Evolutionary conservation across 2,113 vertebrate genomes (phyloP).

Genomic region (Sardina pilchardus): DNA sequence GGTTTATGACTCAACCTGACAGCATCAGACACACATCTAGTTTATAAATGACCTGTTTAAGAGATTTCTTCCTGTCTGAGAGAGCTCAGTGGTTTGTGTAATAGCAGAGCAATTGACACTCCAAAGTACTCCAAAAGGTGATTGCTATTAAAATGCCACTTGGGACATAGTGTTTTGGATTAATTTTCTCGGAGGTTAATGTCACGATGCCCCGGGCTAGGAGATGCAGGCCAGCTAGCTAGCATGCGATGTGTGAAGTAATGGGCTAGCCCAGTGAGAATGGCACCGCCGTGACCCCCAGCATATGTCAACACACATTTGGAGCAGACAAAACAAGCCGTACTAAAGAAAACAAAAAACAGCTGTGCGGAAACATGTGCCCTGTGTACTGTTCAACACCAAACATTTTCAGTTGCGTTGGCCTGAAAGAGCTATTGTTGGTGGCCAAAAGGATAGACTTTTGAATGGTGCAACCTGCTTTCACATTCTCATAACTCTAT

Average conservation of each 20-base stretch:
- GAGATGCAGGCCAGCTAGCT: not conserved
- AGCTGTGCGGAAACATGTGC: slow-evolving; percentile 46
- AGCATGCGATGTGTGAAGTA: not conserved
- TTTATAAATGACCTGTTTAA: not conserved
- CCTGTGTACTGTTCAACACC: slow-evolving; percentile 25
- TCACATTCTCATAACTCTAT: not conserved
- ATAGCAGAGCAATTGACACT: not conserved
- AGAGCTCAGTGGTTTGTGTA: not conserved
- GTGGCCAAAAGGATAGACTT: not conserved
- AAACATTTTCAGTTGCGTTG: not conserved
- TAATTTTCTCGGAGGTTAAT: not conserved
- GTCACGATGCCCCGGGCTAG: not conserved
- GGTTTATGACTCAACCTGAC: not conserved
- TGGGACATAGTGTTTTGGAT: not conserved
- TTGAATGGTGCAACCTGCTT: not conserved
- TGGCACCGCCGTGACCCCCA: slow-evolving; percentile 33
- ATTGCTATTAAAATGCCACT: not conserved
- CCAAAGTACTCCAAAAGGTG: not conserved
- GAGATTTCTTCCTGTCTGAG: not conserved
- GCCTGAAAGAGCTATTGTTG: slow-evolving; percentile 18
- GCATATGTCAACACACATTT: slow-evolving; percentile 32
- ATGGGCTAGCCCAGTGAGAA: not conserved
- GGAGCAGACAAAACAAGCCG: slow-evolving; percentile 49
- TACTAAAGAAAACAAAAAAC: slow-evolving; percentile 46
- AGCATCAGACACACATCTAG: not conserved